These are phyloP conservation scores for Chesias legatella DNA, from an alignment of 2,888 invertebrate species.

Conservation along the genomic window DNA sequence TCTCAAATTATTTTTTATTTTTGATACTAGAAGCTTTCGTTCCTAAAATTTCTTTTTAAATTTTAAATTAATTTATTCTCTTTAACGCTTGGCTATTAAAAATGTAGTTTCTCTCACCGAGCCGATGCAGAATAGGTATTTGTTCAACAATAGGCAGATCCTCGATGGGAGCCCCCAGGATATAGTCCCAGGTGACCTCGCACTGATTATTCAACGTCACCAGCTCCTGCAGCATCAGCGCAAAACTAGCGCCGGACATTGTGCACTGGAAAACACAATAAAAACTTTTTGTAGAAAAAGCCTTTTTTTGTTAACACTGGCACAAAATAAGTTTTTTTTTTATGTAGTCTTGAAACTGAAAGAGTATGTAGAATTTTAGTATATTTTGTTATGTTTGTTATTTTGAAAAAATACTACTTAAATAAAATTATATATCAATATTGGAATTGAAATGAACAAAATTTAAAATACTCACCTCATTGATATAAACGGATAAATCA, in stretches of 20 bases:
- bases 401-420: not conserved
- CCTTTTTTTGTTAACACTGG: too few species aligned
- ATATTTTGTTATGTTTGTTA: too few species aligned
- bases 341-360: too few species aligned
- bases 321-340: too few species aligned
- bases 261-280: slow-evolving; percentile 64
- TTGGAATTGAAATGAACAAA: not conserved
- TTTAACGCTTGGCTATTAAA: too few species aligned
- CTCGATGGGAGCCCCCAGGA: slow-evolving; percentile 85
- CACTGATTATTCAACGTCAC: slow-evolving; percentile 87
- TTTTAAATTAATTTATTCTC: too few species aligned
- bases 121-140: slow-evolving; percentile 87
- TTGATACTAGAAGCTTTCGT: too few species aligned
- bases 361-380: too few species aligned
- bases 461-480: slow-evolving; percentile 51
- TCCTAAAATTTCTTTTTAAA: too few species aligned
- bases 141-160: slow-evolving; percentile 90
- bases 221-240: slow-evolving; percentile 84
- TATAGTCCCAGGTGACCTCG: slow-evolving; percentile 86
- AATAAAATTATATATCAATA: too few species aligned
- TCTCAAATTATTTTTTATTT: too few species aligned
- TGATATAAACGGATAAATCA: slow-evolving; percentile 61
- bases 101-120: slow-evolving; percentile 62
- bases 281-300: too few species aligned
- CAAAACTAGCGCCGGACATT: slow-evolving; percentile 81